Conservation (phyloP, 2,113 vertebrate species). For the Abramis brama region DNA sequence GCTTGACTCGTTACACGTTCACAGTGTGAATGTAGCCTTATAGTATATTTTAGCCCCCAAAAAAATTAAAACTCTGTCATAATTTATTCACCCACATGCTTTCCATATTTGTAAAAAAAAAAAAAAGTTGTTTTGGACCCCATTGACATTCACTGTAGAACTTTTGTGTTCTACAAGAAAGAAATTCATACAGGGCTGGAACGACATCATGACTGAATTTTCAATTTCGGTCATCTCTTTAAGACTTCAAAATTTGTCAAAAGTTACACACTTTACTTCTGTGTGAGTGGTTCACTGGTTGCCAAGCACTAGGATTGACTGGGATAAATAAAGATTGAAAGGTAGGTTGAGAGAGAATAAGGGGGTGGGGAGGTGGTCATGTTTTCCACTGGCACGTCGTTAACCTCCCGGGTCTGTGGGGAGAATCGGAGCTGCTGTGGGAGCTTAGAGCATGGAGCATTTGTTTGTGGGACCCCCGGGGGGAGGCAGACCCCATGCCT, state of each 20-base stretch:
- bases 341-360: conserved; percentile 49
- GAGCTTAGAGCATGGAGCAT: conserved; percentile 65
- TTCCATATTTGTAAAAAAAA: background rate
- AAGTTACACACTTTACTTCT: background rate
- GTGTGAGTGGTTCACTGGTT: conserved; percentile 31
- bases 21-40: too few species aligned
- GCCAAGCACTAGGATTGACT: conserved; percentile 21
- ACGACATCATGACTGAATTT: background rate
- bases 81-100: background rate
- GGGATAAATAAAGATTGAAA: conserved; percentile 44
- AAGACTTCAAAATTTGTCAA: background rate
- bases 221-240: background rate
- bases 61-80: background rate
- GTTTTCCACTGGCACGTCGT: conserved; percentile 74
- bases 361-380: conserved; percentile 60
- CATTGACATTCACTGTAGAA: background rate
- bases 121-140: background rate
- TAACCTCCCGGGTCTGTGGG: conserved; percentile 76
- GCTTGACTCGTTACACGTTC: too few species aligned
- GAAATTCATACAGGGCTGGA: background rate
- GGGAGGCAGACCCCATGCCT: conserved; percentile 70
- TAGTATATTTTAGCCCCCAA: background rate
- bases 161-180: background rate
- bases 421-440: conserved; percentile 64
- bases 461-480: conserved; percentile 72